Percentiles rank a stretch among this genome's conserved stretches.
These are phyloP conservation scores for Acrossocheilus wenchowensis DNA, from an alignment of 2,797 vertebrate genomes.

Conservation along the genomic window DNA sequence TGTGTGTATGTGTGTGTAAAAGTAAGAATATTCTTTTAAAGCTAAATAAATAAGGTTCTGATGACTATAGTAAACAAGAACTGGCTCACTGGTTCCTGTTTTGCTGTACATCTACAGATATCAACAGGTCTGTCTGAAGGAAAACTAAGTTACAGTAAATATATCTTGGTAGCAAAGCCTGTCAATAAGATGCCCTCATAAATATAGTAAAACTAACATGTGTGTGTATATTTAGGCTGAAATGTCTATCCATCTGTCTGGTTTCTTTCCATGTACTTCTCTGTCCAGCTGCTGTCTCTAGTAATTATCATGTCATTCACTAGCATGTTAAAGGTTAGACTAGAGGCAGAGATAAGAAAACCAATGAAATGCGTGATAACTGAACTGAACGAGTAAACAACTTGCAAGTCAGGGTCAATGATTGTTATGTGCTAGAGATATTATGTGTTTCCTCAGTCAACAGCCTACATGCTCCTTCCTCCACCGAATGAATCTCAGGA, in stretches of 20 bases:
- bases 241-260: conserved; percentile 71
- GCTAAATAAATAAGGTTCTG: neutral
- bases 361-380: conserved; percentile 21
- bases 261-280: conserved; percentile 54
- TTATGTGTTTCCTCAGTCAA: neutral
- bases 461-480: neutral
- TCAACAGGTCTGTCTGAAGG: neutral
- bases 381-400: neutral
- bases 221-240: conserved; percentile 77
- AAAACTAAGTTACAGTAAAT: neutral
- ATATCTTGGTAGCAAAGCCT: neutral
- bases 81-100: neutral
- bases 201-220: conserved; percentile 20
- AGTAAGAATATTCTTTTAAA: neutral
- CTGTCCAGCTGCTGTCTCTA: conserved; percentile 43
- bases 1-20: neutral
- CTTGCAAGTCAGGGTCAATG: neutral
- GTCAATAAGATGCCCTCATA: conserved; percentile 23
- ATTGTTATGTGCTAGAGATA: neutral
- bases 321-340: conserved; percentile 43
- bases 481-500: neutral
- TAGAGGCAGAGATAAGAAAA: conserved; percentile 20
- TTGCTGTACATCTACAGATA: neutral
- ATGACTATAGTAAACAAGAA: neutral
- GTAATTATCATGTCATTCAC: conserved; percentile 15